Evolutionary conservation across 1,140 invertebrate species (phyloP).

Genomic region (Pteromalus puparum): DNA sequence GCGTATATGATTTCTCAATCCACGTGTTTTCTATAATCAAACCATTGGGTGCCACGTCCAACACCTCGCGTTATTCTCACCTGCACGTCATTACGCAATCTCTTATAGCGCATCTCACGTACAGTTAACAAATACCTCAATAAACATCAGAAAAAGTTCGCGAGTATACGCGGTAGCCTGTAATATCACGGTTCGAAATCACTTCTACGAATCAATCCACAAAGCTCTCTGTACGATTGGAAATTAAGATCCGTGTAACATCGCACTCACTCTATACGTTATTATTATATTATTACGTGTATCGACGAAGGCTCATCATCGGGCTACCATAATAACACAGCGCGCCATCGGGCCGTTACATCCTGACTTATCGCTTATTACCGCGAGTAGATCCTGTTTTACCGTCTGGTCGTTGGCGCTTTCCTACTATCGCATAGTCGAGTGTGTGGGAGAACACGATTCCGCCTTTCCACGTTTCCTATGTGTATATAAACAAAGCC

Average conservation of each 20-base stretch:
- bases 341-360: not conserved
- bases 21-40: not conserved
- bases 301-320: not conserved
- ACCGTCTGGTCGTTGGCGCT: not conserved
- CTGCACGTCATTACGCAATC: not conserved
- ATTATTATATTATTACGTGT: not conserved
- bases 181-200: too few species aligned
- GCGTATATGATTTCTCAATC: not conserved
- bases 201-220: too few species aligned
- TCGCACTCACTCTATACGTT: not conserved
- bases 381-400: slow-evolving; percentile 23
- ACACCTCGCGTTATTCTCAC: not conserved
- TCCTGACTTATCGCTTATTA: slow-evolving; percentile 3
- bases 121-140: not conserved
- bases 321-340: not conserved
- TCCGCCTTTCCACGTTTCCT: not conserved
- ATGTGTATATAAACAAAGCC: not conserved
- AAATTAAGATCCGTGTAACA: not conserved
- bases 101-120: too few species aligned
- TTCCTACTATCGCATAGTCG: not conserved
- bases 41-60: not conserved
- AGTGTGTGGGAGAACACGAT: not conserved
- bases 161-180: not conserved
- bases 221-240: not conserved
- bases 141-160: not conserved